phyloP scores from a whole-genome alignment of 2,113 vertebrate genomes.

The Himantopus leucocephalus region DNA sequence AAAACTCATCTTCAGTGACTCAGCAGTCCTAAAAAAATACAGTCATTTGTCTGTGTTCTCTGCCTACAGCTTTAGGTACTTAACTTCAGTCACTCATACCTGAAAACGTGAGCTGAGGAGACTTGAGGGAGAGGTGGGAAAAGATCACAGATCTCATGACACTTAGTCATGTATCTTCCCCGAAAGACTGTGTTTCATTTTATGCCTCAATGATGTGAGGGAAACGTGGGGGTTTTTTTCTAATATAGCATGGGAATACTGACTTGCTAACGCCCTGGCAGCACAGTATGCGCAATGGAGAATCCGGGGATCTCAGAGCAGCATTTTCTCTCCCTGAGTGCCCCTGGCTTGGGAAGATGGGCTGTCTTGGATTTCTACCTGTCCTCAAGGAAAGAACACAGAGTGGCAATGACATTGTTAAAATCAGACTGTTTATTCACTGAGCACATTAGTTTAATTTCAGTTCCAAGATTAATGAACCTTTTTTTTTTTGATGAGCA shows the following conservation, averaged over 20 bases:
- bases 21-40: neutral
- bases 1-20: neutral
- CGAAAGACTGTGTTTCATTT: neutral
- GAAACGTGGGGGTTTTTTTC: neutral
- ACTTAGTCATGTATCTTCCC: neutral
- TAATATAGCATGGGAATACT: neutral
- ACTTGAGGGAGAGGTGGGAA: neutral
- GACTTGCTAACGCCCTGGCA: neutral
- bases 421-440: neutral
- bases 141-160: neutral
- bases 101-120: neutral
- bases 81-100: neutral
- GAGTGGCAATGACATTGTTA: neutral
- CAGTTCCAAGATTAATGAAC: neutral
- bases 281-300: rapidly evolving
- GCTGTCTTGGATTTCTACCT: neutral
- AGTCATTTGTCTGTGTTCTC: neutral
- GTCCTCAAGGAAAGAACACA: neutral
- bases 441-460: neutral
- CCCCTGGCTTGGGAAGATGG: neutral
- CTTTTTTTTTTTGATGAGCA: neutral
- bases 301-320: neutral
- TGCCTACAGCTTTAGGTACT: neutral
- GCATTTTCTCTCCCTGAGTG: neutral
- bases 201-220: neutral